These are phyloP conservation scores for Micromussa lordhowensis DNA, from an alignment of 92 coral and sea anemone genomes.

Conservation along the genomic window DNA sequence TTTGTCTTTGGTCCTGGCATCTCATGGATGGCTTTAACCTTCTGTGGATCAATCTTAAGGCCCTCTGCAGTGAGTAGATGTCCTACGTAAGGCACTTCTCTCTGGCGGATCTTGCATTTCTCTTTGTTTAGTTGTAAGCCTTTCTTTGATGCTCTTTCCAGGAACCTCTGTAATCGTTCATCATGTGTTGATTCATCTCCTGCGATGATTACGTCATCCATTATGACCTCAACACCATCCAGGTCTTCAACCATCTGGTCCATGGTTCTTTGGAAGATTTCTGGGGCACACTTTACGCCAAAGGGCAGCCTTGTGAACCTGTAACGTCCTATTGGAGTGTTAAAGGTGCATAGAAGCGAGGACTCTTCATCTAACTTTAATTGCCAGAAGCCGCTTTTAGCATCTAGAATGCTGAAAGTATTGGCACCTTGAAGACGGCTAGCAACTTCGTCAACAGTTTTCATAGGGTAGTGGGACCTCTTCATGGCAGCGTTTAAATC, in stretches of 20 bases:
- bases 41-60: slow-evolving; percentile 39
- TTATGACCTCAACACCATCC: slow-evolving; percentile 52
- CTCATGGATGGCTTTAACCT: slow-evolving; percentile 8
- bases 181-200: slow-evolving; percentile 30
- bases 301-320: slow-evolving; percentile 54
- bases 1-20: slow-evolving; percentile 38
- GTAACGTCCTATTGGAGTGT: slow-evolving; percentile 41
- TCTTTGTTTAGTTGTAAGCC: slow-evolving; percentile 36
- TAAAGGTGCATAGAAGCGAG: slow-evolving; percentile 50
- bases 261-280: slow-evolving; percentile 57
- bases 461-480: slow-evolving; percentile 24
- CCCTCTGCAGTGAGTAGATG: slow-evolving; percentile 31
- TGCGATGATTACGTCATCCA: slow-evolving; percentile 54
- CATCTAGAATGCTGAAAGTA: slow-evolving; percentile 45
- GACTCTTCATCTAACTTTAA: slow-evolving; percentile 40
- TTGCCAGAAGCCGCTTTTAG: slow-evolving; percentile 55
- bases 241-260: slow-evolving; percentile 33
- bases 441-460: neutral
- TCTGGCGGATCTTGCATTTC: slow-evolving; percentile 31
- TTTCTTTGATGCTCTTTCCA: slow-evolving; percentile 26
- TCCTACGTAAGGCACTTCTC: slow-evolving; percentile 29
- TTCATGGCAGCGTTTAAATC: slow-evolving; percentile 44
- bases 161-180: neutral
- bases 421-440: slow-evolving; percentile 24
- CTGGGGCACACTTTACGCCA: slow-evolving; percentile 45